These are phyloP conservation scores for Drosophila nigrodunni DNA, from an alignment of 1,140 invertebrate species.

Conservation along the genomic window DNA sequence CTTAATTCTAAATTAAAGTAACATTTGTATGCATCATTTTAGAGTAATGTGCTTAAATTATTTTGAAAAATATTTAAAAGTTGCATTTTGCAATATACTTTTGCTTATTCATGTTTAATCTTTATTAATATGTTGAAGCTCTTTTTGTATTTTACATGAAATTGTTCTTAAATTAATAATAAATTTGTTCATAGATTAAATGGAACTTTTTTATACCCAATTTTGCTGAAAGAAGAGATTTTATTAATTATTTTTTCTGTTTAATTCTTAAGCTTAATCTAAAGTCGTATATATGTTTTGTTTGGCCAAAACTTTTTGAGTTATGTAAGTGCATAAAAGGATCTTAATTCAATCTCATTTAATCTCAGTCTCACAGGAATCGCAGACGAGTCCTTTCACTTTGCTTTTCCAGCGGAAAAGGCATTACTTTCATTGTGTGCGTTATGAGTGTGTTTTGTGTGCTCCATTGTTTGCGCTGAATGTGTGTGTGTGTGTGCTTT, in stretches of 20 bases:
- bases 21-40: too few relatives aligned
- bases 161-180: neutral
- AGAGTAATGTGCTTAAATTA: too few relatives aligned
- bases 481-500: slow-evolving; percentile 27
- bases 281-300: too few relatives aligned
- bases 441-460: slow-evolving; percentile 29
- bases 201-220: too few relatives aligned
- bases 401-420: neutral
- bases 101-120: too few relatives aligned
- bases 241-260: neutral
- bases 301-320: neutral
- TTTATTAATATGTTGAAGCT: too few relatives aligned
- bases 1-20: too few relatives aligned
- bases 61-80: too few relatives aligned
- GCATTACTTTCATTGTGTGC: slow-evolving; percentile 21
- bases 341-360: slow-evolving; percentile 25
- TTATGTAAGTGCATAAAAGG: slow-evolving; percentile 7
- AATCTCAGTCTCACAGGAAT: neutral
- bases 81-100: too few relatives aligned
- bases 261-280: too few relatives aligned
- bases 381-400: slow-evolving; percentile 26
- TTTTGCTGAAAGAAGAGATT: neutral
- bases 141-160: too few relatives aligned
- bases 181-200: neutral
- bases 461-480: slow-evolving; percentile 36